Evolutionary conservation across 2,888 invertebrate species (phyloP).

Genomic region (Philereme vetulata): DNA sequence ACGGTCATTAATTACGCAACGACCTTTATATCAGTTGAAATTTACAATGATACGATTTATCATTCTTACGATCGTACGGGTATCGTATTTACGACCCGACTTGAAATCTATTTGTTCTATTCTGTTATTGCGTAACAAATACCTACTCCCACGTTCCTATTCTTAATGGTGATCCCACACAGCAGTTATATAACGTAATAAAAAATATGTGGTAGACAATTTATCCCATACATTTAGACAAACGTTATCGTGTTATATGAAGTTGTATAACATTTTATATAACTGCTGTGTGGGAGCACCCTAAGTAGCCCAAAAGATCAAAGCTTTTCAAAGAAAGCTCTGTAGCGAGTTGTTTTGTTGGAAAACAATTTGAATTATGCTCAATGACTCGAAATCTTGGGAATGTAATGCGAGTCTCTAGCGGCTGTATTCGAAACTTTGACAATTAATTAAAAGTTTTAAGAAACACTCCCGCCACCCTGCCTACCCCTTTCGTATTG

Average conservation of each 20-base stretch:
- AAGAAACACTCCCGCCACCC: slow-evolving; percentile 53
- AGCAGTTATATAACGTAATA: too few species aligned
- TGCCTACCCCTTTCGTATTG: slow-evolving; percentile 28
- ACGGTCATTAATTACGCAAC: too few species aligned
- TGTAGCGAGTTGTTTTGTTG: slow-evolving; percentile 50
- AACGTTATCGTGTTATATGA: too few species aligned
- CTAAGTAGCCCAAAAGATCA: slow-evolving; percentile 43
- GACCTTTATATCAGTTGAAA: neutral
- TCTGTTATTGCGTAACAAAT: slow-evolving; percentile 12
- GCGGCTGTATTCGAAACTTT: slow-evolving; percentile 54
- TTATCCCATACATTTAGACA: too few species aligned
- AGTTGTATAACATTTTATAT: too few species aligned
- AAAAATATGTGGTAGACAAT: too few species aligned
- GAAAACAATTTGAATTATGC: slow-evolving; percentile 63
- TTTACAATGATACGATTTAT: slow-evolving; percentile 8
- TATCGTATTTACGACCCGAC: neutral
- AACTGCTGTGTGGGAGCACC: neutral
- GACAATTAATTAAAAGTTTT: slow-evolving; percentile 73
- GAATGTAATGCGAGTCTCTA: slow-evolving; percentile 55
- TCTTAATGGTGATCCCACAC: too few species aligned
- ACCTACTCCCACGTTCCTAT: slow-evolving; percentile 7
- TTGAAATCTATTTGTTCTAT: neutral
- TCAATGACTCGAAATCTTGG: slow-evolving; percentile 59
- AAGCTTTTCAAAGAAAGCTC: slow-evolving; percentile 46
- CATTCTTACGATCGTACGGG: neutral